phyloP scores from a whole-genome alignment of 2,797 vertebrate genomes.

The Spinus pinus region DNA sequence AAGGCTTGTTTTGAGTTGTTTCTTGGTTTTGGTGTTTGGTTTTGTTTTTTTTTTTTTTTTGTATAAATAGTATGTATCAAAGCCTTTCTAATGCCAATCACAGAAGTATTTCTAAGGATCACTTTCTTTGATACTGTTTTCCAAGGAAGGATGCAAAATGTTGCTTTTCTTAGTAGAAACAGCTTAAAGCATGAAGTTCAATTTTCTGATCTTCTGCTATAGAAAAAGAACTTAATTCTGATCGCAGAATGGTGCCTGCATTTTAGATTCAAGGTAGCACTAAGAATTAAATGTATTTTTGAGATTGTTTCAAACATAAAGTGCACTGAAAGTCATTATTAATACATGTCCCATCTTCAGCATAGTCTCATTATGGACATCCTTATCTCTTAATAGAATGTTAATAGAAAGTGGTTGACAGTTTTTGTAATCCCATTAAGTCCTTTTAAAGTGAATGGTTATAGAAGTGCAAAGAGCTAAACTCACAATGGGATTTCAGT shows the following conservation, averaged over 20 bases:
- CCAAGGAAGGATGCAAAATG: neutral
- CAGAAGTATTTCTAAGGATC: conserved; percentile 5
- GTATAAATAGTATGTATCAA: neutral
- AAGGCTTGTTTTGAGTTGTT: neutral
- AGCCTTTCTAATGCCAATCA: conserved; percentile 9
- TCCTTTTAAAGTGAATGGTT: neutral
- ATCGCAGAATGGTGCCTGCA: neutral
- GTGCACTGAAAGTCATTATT: neutral
- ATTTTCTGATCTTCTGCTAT: neutral
- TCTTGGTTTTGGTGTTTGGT: too few relatives aligned
- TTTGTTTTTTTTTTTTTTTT: neutral
- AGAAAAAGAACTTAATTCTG: neutral
- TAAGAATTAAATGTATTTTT: neutral
- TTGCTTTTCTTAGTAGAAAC: neutral
- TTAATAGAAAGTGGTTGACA: neutral
- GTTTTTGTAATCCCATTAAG: neutral
- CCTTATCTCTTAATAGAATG: neutral
- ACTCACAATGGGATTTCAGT: neutral
- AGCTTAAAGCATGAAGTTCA: neutral
- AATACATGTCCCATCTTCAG: neutral
- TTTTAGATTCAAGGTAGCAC: neutral
- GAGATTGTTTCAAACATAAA: neutral
- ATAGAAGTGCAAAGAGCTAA: neutral
- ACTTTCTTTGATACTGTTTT: conserved; percentile 14
- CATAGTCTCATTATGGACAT: neutral